A percentile compares a stretch with the other conserved stretches of the same genome.
phyloP scores from a whole-genome alignment of 1,140 invertebrate species.

The Drosophila guanche region DNA sequence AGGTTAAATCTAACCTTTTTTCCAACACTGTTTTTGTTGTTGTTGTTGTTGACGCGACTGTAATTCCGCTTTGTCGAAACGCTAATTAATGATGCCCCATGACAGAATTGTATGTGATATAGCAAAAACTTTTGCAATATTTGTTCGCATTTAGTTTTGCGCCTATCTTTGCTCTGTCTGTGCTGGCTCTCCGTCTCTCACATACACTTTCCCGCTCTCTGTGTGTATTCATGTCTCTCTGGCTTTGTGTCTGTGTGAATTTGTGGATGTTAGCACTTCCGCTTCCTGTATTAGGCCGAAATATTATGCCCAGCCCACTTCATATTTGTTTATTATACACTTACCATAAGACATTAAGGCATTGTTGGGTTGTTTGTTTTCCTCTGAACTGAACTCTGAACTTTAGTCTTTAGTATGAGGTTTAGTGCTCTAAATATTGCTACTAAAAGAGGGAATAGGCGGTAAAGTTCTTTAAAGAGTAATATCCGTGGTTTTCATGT shows the following conservation, averaged over 20 bases:
- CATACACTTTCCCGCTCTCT: not conserved
- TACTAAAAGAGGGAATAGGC: not conserved
- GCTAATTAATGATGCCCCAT: conserved; percentile 79
- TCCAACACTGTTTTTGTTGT: conserved; percentile 43
- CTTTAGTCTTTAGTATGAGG: not conserved
- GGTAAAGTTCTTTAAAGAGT: not conserved
- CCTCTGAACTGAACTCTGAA: conserved; percentile 23
- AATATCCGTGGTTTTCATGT: too few species aligned
- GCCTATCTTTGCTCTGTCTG: conserved; percentile 29
- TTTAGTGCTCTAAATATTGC: not conserved
- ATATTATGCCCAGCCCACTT: conserved; percentile 48
- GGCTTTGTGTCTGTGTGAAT: conserved; percentile 14
- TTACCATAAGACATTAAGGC: conserved; percentile 24
- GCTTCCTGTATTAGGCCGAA: conserved; percentile 74
- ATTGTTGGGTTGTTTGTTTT: conserved; percentile 36
- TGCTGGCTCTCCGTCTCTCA: not conserved
- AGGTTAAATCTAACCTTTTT: conserved; percentile 79
- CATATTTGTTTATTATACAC: conserved; percentile 63
- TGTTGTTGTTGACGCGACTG: conserved; percentile 49
- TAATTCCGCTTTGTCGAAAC: conserved; percentile 57
- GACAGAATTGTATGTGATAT: conserved; percentile 77
- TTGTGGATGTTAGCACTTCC: conserved; percentile 63
- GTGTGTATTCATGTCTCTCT: not conserved
- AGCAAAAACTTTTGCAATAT: conserved; percentile 78
- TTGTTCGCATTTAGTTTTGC: conserved; percentile 74